Conservation (phyloP, 2,113 vertebrate species). For the Scomber colias region DNA sequence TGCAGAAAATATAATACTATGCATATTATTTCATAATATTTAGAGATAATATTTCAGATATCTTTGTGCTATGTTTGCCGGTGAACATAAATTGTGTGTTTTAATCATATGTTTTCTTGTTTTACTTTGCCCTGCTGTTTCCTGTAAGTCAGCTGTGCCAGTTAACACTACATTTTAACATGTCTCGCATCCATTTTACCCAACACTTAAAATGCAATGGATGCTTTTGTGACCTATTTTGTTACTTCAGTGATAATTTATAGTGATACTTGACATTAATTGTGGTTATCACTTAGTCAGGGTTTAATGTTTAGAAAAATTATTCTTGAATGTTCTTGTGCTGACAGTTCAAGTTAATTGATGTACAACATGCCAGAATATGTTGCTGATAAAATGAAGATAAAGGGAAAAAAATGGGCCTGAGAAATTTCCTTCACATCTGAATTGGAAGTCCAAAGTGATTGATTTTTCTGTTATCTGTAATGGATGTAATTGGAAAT, state of each 20-base stretch:
- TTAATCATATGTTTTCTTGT: not conserved
- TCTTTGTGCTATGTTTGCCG: not conserved
- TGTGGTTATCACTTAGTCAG: not conserved
- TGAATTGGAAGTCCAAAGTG: no score
- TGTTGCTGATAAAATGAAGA: no score
- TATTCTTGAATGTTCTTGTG: not conserved
- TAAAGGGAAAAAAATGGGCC: no score
- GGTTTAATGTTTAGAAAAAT: not conserved
- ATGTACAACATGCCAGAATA: no score
- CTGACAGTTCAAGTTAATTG: not conserved
- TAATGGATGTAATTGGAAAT: not conserved
- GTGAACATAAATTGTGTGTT: not conserved
- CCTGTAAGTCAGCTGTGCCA: not conserved
- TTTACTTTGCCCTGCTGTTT: not conserved
- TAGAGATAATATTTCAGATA: not conserved
- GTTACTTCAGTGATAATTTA: not conserved
- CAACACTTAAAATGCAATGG: not conserved
- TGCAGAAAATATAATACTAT: not conserved
- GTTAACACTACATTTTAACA: not conserved
- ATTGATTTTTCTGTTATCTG: no score
- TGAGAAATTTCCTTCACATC: no score
- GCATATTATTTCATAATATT: not conserved
- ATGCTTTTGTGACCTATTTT: not conserved
- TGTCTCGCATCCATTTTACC: not conserved
- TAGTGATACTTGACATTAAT: not conserved